A percentile compares a stretch with the other conserved stretches of the same genome.
Conservation (phyloP, 2,113 vertebrate genomes). For the Leuciscus idus region DNA sequence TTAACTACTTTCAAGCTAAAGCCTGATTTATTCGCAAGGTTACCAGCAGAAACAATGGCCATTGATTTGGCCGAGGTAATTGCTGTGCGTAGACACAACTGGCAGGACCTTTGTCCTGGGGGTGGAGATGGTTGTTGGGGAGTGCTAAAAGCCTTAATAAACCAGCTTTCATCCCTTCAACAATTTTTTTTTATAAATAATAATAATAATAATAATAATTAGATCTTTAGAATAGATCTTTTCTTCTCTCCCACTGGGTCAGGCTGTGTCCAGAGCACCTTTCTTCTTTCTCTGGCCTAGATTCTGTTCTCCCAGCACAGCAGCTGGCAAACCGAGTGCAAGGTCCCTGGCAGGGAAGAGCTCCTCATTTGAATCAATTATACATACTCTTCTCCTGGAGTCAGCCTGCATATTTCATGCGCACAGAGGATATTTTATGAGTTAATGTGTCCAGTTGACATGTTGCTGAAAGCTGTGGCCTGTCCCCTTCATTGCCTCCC, state of each 20-base stretch:
- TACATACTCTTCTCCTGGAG: slow-evolving; percentile 70
- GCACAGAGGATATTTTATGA: slow-evolving; percentile 74
- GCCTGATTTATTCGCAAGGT: slow-evolving; percentile 71
- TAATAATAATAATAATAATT: too few relatives aligned
- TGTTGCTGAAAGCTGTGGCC: slow-evolving; percentile 74
- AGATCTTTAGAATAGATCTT: neutral
- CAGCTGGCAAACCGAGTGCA: slow-evolving; percentile 49
- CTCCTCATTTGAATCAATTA: slow-evolving; percentile 83
- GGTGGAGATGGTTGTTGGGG: slow-evolving; percentile 42
- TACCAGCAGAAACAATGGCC: slow-evolving; percentile 73
- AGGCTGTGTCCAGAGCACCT: slow-evolving; percentile 44
- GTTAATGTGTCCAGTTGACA: slow-evolving; percentile 79
- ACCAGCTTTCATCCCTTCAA: slow-evolving; percentile 43
- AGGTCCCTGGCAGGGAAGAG: slow-evolving; percentile 70
- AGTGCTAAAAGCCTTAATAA: slow-evolving; percentile 48
- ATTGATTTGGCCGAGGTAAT: slow-evolving; percentile 74
- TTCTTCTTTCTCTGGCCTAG: slow-evolving; percentile 51
- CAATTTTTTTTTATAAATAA: neutral
- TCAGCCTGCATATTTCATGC: slow-evolving; percentile 77
- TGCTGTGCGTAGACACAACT: slow-evolving; percentile 56
- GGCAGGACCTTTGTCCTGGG: slow-evolving; percentile 57
- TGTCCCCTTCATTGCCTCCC: slow-evolving; percentile 66
- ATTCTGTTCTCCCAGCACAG: slow-evolving; percentile 51
- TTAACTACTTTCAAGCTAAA: slow-evolving; percentile 72
- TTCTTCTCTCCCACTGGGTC: slow-evolving; percentile 33